Evolutionary conservation across 2,113 vertebrate species (phyloP).

Genomic region (Dipodomys spectabilis): DNA sequence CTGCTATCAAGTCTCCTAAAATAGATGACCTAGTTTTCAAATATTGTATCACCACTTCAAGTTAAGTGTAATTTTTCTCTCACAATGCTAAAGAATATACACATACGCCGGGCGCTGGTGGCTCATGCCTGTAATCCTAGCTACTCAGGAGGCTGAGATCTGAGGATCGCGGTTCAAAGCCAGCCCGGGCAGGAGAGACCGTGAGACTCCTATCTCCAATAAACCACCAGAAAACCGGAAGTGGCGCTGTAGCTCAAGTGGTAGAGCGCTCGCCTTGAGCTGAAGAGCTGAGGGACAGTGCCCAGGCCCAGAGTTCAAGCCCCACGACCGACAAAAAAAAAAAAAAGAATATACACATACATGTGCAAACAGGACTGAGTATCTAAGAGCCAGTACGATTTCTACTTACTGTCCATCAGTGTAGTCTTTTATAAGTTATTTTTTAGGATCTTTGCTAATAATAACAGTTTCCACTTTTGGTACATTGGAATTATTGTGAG

Average conservation of each 20-base stretch:
- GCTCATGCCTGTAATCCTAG: too few species aligned
- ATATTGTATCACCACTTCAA: conserved; percentile 53
- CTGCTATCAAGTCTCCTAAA: conserved; percentile 6
- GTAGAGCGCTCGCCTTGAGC: too few species aligned
- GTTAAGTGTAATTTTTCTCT: conserved; percentile 39
- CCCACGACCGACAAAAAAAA: too few species aligned
- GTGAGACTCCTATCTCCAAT: too few species aligned
- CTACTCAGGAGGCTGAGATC: too few species aligned
- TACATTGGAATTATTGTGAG: not conserved
- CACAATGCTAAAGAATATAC: conserved; percentile 10
- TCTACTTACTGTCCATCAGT: not conserved
- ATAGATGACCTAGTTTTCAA: conserved; percentile 65
- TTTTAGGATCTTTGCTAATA: conserved; percentile 24
- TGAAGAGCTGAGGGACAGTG: too few species aligned
- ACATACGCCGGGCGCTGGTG: too few species aligned
- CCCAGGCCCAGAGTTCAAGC: too few species aligned
- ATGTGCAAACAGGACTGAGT: conserved; percentile 21
- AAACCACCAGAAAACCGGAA: too few species aligned
- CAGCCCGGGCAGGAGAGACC: too few species aligned
- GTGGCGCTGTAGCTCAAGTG: too few species aligned
- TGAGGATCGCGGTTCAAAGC: too few species aligned
- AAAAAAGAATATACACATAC: not conserved
- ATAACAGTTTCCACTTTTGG: not conserved
- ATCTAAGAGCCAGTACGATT: not conserved
- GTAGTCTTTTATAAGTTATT: not conserved